These are phyloP conservation scores for Watsonalla binaria DNA, from an alignment of 2,888 invertebrate species.

Conservation along the genomic window DNA sequence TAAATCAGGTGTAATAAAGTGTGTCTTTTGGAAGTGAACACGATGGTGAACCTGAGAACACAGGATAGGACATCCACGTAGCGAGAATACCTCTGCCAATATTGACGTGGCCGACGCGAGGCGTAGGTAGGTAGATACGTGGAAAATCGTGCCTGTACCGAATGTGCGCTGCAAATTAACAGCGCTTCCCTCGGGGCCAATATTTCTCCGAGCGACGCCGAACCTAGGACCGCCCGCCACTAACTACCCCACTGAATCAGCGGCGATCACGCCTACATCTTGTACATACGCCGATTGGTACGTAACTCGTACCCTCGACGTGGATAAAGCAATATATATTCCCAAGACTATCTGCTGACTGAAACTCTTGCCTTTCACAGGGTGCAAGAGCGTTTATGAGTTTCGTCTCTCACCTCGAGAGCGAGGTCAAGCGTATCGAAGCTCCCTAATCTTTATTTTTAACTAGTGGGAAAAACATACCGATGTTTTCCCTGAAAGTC, in stretches of 20 bases:
- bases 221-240: constrained; percentile 73
- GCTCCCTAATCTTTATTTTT: no score
- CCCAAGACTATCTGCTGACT: constrained; percentile 58
- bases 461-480: no score
- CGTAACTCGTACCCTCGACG: constrained; percentile 60
- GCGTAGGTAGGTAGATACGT: constrained; percentile 44
- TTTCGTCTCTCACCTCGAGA: constrained; percentile 9
- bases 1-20: background rate
- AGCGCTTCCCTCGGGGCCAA: constrained; percentile 70
- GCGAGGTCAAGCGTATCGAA: constrained; percentile 9
- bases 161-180: constrained; percentile 73
- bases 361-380: constrained; percentile 38
- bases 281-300: constrained; percentile 75
- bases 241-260: constrained; percentile 78
- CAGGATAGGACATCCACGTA: constrained; percentile 12
- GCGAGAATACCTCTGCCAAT: constrained; percentile 39
- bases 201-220: constrained; percentile 73
- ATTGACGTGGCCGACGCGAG: constrained; percentile 29
- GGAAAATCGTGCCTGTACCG: constrained; percentile 65
- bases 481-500: no score
- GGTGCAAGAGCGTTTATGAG: constrained; percentile 27
- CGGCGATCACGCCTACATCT: constrained; percentile 77
- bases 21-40: background rate
- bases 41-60: background rate
- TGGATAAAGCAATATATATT: constrained; percentile 67